Base-by-base conservation (phyloP, 2,888 invertebrate genomes). In the Synergus gifuensis region DNA sequence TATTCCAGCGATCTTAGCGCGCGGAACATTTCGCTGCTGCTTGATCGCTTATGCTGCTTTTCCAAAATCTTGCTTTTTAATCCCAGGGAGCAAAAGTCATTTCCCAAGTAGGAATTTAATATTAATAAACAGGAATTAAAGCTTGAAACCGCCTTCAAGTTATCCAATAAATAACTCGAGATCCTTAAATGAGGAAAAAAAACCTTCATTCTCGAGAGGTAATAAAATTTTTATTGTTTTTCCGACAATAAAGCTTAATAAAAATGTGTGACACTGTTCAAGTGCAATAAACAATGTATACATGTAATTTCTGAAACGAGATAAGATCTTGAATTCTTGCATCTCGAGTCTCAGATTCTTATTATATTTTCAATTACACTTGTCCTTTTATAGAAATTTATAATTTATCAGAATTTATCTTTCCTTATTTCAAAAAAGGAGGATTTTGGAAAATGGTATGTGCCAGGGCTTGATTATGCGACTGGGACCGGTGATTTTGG, bases 401-500 rank as follows among this genome's bases (percentile, higher is more conserved):
- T 54, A n/a, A 9, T 9, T n/a, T 2, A 54, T 54, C 2, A 54
- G 8, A n/a, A n/a, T 14, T n/a, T 54, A n/a, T 14, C 2, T 16
- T 2, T n/a, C n/a, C n/a, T 54, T 4, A 60, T 18, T 60, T 22
- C 1, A 22, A 60, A 60, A 42, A 18, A 60, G 16, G 28, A 46
- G 11, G 49, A 63, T 77, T 63, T 46, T n/a, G 44, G 40, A 81
- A 78, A 84, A 82, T 76, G 67, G 76, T 46, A 77, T 77, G 63
- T 78, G 64, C 81, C 79, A 87, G 83, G 83, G 84, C 83, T 84
- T 46, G 60, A 85, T 78, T 36, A 73, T 81, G 83, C 86, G 79
- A 85, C 86, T 85, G 92, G 92, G 94, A 93, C 93, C 94, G 94
- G 96, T 96, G 95, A 95, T 95, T 95, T 96, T 96, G 94, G 95